phyloP scores from a whole-genome alignment of 2,113 vertebrate species.

The Cyanoderma ruficeps region DNA sequence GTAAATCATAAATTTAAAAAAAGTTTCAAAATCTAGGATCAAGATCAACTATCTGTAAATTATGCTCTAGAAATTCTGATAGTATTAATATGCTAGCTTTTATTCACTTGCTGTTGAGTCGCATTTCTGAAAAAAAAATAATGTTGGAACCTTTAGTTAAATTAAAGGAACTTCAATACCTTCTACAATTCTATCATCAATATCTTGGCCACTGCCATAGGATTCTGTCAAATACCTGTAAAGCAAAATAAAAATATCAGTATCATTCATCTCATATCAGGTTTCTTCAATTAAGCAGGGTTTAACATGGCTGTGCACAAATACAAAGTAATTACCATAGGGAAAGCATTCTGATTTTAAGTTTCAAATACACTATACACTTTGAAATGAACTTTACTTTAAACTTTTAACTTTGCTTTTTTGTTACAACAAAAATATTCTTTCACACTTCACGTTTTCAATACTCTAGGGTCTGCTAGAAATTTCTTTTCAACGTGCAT shows the following conservation, averaged over 20 bases:
- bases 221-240: conserved; percentile 92
- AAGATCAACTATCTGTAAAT: background rate
- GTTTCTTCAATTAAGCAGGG: background rate
- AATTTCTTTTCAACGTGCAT: background rate
- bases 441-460: background rate
- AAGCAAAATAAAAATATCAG: background rate
- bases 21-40: background rate
- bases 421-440: background rate
- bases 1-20: background rate
- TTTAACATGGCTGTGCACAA: background rate
- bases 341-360: background rate
- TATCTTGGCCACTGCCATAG: conserved; percentile 95
- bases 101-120: background rate
- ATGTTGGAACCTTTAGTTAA: background rate
- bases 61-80: background rate
- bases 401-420: background rate
- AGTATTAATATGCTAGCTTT: background rate
- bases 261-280: background rate
- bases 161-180: conserved; percentile 71
- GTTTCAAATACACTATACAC: background rate
- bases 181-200: conserved; percentile 97
- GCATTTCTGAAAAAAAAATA: background rate
- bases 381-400: background rate
- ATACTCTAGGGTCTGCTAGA: background rate
- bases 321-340: background rate